Conservation (phyloP, 2,113 vertebrate genomes). For the Brachypodius melanocephalos region DNA sequence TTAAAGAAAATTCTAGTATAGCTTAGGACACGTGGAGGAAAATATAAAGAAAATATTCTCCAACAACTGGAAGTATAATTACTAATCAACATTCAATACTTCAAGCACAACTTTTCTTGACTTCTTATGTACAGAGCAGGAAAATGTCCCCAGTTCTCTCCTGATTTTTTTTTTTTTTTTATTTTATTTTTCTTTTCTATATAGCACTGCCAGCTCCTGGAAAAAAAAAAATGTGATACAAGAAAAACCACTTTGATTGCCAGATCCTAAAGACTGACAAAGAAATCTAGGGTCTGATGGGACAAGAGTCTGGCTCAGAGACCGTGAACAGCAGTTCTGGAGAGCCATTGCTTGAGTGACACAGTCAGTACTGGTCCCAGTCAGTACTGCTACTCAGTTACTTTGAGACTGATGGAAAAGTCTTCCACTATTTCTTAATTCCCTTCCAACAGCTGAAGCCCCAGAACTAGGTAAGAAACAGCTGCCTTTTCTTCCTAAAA, state of each 20-base stretch:
- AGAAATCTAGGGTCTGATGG: not conserved
- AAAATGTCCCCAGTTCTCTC: not conserved
- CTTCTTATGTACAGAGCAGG: not conserved
- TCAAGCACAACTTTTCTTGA: not conserved
- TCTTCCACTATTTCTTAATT: not conserved
- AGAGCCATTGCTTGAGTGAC: not conserved
- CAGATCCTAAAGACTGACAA: not conserved
- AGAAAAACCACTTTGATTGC: not conserved
- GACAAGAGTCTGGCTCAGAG: not conserved
- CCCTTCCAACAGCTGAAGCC: not conserved
- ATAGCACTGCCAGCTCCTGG: not conserved
- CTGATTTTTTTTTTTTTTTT: not conserved
- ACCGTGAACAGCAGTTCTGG: not conserved
- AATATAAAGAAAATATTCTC: not conserved
- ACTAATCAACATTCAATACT: not conserved
- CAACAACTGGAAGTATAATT: not conserved
- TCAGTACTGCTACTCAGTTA: not conserved
- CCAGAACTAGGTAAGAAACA: not conserved
- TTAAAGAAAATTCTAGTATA: not conserved
- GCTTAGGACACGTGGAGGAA: not conserved
- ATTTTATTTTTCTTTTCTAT: not conserved
- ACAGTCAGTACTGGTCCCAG: not conserved
- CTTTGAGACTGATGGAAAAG: not conserved
- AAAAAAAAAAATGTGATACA: accelerated
- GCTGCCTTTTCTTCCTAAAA: not conserved